Evolutionary conservation across 2,888 invertebrate genomes (phyloP).

Genomic region (Corythucha ciliata): DNA sequence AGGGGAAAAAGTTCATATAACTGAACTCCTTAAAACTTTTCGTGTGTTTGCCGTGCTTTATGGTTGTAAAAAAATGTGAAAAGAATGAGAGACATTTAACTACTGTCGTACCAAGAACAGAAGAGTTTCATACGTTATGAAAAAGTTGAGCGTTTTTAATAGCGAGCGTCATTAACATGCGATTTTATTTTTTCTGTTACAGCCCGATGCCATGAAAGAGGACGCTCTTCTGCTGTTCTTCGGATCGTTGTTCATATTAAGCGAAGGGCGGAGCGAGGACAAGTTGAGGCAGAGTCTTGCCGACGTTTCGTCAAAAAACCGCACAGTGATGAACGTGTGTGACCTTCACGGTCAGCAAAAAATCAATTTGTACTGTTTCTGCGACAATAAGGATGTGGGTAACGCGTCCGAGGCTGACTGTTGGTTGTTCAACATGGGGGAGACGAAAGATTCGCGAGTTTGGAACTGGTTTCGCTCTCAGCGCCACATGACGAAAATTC

Average conservation of each 20-base stretch:
- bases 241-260: slow-evolving; percentile 12
- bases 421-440: slow-evolving; percentile 61
- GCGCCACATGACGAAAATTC: slow-evolving; percentile 57
- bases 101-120: too few species aligned
- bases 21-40: too few species aligned
- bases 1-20: too few species aligned
- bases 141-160: too few species aligned
- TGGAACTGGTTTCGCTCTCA: slow-evolving; percentile 69
- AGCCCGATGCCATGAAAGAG: slow-evolving; percentile 25
- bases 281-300: slow-evolving; percentile 21
- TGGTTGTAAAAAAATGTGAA: too few species aligned
- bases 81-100: too few species aligned
- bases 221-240: slow-evolving; percentile 14
- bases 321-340: slow-evolving; percentile 34
- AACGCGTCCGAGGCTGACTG: slow-evolving; percentile 66
- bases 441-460: slow-evolving; percentile 57
- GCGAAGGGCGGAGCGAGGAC: slow-evolving; percentile 19
- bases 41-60: too few species aligned
- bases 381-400: slow-evolving; percentile 49
- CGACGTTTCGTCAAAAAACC: slow-evolving; percentile 13
- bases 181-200: slow-evolving; percentile 8
- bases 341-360: slow-evolving; percentile 34
- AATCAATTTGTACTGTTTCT: slow-evolving; percentile 53
- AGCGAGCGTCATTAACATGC: too few species aligned
- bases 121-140: too few species aligned